Evolutionary conservation across 2,888 invertebrate species (phyloP).

Genomic region (Apocheima hispidaria): DNA sequence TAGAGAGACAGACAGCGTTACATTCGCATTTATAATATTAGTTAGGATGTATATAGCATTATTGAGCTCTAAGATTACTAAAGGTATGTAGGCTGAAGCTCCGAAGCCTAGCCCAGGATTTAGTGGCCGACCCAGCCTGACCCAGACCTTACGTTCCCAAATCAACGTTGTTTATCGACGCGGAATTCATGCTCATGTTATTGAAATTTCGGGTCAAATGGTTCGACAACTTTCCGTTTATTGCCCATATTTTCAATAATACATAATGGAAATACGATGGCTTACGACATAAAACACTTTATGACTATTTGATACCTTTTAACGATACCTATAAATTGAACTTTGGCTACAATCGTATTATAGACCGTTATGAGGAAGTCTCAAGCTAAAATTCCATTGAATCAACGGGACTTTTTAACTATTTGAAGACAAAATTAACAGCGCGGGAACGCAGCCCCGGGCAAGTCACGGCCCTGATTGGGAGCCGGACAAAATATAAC

Average conservation of each 20-base stretch:
- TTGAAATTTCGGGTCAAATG: slow-evolving; percentile 31
- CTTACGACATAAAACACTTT: slow-evolving; percentile 20
- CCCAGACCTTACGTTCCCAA: slow-evolving; percentile 28
- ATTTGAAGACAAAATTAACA: neutral
- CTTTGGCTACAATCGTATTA: slow-evolving; percentile 2
- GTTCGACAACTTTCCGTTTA: slow-evolving; percentile 25
- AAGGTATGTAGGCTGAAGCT: slow-evolving; percentile 21
- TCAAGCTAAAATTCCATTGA: neutral
- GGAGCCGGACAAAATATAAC: too few species aligned
- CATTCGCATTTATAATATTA: neutral
- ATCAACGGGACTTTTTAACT: slow-evolving; percentile 8
- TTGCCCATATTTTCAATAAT: slow-evolving; percentile 25
- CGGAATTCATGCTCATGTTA: slow-evolving; percentile 26
- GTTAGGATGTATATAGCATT: neutral
- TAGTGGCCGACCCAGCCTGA: slow-evolving; percentile 5
- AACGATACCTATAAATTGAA: slow-evolving; percentile 1
- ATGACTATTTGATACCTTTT: slow-evolving; percentile 23
- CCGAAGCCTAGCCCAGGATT: slow-evolving; percentile 3
- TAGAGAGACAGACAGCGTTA: too few species aligned
- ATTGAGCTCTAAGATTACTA: slow-evolving; percentile 28
- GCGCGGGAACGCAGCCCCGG: too few species aligned
- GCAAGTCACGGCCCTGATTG: too few species aligned
- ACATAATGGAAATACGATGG: slow-evolving; percentile 21
- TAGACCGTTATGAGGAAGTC: neutral
- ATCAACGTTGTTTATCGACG: slow-evolving; percentile 34